Base-by-base conservation (phyloP, 2,113 vertebrate genomes). In the Electrona antarctica region DNA sequence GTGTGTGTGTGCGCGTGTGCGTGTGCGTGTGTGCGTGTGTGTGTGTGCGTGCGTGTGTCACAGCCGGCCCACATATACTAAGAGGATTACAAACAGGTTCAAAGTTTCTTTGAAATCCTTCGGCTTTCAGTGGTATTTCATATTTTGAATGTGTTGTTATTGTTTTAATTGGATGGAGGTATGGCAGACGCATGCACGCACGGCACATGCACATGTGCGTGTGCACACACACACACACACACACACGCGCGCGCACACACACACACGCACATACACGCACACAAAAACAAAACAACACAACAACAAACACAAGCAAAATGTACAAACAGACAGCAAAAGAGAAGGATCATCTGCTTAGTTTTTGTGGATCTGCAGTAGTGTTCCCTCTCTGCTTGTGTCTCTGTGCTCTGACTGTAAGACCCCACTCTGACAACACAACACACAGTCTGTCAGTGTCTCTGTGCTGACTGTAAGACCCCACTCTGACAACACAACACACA, bases 91-190 rank as follows among this genome's bases (percentile, higher is more conserved):
- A 67, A 75, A 83, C 87, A 89, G 80, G 92, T 93, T 93, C 91
- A 92, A 92, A 91, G 89, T 92, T 92, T 91, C 88, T 92, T 92
- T 93, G 91, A 93, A 93, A 93, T 93, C 87, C 86, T 90, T 88
- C 86, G 83, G 87, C 88, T 88, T 93, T 89, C 82, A 83, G 90
- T 89, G 88, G 86, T 81, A 87, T 91, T 92, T 93, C 87, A 90
- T 87, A 89, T 82, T 79, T 90, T 78, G 79, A 86, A 88, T 78
- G 51, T 84, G 85, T 87, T 89, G 83, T 89, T 87, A 86, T 88
- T 86, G 82, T 92, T 91, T 91, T 90, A 92, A 92, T 91, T 92
- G 89, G 91, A 93, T 70, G 55, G 70, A 85, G 73, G 73, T 91
- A 93, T 93, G 71, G 71, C 57, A 70, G 67, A 82, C 45, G 77